Evolutionary conservation across 2,888 invertebrate species (phyloP).

Genomic region (Melinaea marsaeus): DNA sequence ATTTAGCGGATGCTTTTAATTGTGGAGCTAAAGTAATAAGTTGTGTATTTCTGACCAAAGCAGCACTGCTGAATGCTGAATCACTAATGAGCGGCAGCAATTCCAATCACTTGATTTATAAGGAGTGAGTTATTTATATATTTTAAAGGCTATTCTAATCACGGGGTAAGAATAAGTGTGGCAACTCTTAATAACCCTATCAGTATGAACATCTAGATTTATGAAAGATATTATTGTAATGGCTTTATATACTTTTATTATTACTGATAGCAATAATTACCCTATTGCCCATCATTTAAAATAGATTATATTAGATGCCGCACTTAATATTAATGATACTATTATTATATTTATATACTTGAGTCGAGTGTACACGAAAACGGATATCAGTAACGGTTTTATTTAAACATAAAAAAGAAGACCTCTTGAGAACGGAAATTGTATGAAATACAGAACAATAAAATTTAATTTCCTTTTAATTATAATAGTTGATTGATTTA

Average conservation of each 20-base stretch:
- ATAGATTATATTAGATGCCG: neutral
- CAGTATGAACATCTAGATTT: neutral
- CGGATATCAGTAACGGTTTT: neutral
- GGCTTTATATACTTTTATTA: slow-evolving; percentile 28
- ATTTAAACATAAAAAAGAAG: neutral
- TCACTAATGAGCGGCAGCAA: slow-evolving; percentile 71
- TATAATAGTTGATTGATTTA: slow-evolving; percentile 5
- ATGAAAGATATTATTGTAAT: neutral
- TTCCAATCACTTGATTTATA: slow-evolving; percentile 76
- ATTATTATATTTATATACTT: neutral
- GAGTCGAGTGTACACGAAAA: neutral
- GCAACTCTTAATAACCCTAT: slow-evolving; percentile 43
- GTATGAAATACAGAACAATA: neutral
- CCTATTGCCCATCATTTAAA: slow-evolving; percentile 1
- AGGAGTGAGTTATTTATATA: slow-evolving; percentile 72
- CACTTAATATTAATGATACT: neutral
- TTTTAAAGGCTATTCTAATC: slow-evolving; percentile 59
- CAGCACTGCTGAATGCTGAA: slow-evolving; percentile 66
- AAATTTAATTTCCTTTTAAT: neutral
- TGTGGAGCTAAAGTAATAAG: slow-evolving; percentile 72
- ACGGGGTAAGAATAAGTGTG: slow-evolving; percentile 50
- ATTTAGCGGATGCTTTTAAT: slow-evolving; percentile 56
- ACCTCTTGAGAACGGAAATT: neutral
- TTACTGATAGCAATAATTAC: slow-evolving; percentile 27
- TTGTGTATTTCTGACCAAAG: slow-evolving; percentile 64